Evolutionary conservation across 2,797 vertebrate genomes (phyloP).

Genomic region (Pelodytes ibericus): DNA sequence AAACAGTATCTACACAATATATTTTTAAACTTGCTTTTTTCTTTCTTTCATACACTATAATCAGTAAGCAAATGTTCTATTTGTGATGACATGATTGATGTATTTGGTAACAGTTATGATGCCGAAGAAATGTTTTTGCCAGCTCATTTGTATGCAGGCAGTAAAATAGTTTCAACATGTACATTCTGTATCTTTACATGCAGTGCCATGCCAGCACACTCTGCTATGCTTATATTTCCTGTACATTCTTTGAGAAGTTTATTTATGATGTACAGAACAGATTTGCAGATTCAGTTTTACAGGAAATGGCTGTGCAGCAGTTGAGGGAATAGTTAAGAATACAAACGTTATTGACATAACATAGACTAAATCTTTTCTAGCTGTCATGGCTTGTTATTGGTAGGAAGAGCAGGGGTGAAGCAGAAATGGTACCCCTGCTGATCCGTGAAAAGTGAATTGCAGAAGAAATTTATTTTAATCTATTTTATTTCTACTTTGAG

Average conservation of each 20-base stretch:
- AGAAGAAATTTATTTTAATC: no score
- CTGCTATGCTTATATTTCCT: conserved; percentile 58
- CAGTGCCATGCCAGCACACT: conserved; percentile 57
- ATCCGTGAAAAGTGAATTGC: conserved; percentile 4
- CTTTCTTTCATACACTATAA: no score
- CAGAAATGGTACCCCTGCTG: conserved; percentile 27
- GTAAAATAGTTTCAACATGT: conserved; percentile 44
- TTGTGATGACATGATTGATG: not conserved
- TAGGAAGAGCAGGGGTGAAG: conserved; percentile 35
- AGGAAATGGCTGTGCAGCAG: conserved; percentile 59
- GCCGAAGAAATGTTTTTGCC: conserved; percentile 2
- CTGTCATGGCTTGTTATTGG: conserved; percentile 59
- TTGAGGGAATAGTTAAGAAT: conserved; percentile 60
- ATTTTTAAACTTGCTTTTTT: no score
- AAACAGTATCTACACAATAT: no score
- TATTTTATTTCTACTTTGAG: no score
- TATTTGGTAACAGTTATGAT: not conserved
- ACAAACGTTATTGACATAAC: conserved; percentile 55
- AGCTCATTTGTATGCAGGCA: conserved; percentile 58
- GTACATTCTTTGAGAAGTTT: conserved; percentile 59
- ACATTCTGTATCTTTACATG: conserved; percentile 49
- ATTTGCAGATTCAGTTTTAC: conserved; percentile 60
- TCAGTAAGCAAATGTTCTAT: no score
- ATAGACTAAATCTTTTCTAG: conserved; percentile 54
- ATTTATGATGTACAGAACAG: conserved; percentile 60